Evolutionary conservation across 2,113 vertebrate genomes (phyloP), one percentile per base, ranked within the genome.

Genomic region (Eidolon helvum): DNA sequence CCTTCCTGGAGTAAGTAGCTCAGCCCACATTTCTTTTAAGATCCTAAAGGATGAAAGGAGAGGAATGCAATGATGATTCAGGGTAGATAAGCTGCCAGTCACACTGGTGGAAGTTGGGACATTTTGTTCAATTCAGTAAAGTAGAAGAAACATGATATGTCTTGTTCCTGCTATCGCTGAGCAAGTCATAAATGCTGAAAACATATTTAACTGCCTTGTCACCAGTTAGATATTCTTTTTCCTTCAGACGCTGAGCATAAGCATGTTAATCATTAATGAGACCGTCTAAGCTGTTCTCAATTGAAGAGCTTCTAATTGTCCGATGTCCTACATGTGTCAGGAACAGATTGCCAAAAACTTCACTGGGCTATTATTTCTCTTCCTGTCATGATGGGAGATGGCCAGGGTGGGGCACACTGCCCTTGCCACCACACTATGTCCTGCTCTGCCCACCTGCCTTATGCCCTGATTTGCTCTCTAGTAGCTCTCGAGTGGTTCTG

Each of bases 21-120:
- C 61, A 43, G 24, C 19, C 45, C 50, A 7, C 22, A 5, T 4
- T 50, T 88, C 71, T 72, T 69, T 65, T 65, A 82, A 38, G 50
- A 85, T 19, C 21, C 30, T 19, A 50, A 40, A 78, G 40, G 33
- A 30, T 22, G 5, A 38, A 28, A 75, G 1, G 21, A 61, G 15
- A 16, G 26, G 18, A 61, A 45, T 1, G 18, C 4, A 43, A 15
- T 0, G 7, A 6, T 9, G 2, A 65, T 0, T n/a, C 16, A 18
- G 11, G 24, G 53, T 63, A 35, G 57, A 57, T 53, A 33, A 72
- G 7, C 75, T 50, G 21, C 33, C 66, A 53, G 19, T 9, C 74
- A 63, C 33, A 14, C 2, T 6, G 43, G 30, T 19, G 0, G 63
- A 57, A 21, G 40, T 2, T 5, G 8, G 90, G 65, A 84, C 2